These are phyloP conservation scores for Pseudococcus longispinus DNA, from an alignment of 2,888 invertebrate species.

Conservation along the genomic window DNA sequence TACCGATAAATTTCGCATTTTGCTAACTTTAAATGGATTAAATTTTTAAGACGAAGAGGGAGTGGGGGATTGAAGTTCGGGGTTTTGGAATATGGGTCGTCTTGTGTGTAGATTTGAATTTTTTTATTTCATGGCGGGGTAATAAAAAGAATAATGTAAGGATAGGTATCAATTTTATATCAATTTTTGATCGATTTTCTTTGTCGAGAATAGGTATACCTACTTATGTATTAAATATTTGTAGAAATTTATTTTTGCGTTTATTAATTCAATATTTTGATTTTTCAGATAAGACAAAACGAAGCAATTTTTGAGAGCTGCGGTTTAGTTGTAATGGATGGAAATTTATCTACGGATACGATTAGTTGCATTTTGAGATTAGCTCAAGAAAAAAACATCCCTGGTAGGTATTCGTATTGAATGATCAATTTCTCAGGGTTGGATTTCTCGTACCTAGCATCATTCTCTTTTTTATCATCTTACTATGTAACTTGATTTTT, in stretches of 20 bases:
- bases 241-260: too few species aligned
- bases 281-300: constrained; percentile 68
- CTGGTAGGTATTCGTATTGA: constrained; percentile 67
- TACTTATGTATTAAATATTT: too few species aligned
- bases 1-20: neutral
- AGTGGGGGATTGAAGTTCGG: too few species aligned
- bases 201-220: neutral
- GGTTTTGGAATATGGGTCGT: too few species aligned
- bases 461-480: neutral
- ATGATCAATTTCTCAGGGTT: constrained; percentile 59
- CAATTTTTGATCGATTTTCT: too few species aligned
- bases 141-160: too few species aligned
- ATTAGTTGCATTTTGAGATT: constrained; percentile 71
- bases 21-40: neutral
- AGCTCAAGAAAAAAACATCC: constrained; percentile 70
- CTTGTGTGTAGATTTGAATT: too few species aligned
- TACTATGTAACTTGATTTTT: too few species aligned
- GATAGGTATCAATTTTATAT: too few species aligned
- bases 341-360: constrained; percentile 76
- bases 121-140: too few species aligned
- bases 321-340: constrained; percentile 83
- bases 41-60: neutral
- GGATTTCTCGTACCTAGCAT: neutral
- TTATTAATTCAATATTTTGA: neutral
- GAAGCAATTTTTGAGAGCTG: constrained; percentile 69